phyloP scores from a whole-genome alignment of 2,113 vertebrate genomes.

The Edolisoma coerulescens region DNA sequence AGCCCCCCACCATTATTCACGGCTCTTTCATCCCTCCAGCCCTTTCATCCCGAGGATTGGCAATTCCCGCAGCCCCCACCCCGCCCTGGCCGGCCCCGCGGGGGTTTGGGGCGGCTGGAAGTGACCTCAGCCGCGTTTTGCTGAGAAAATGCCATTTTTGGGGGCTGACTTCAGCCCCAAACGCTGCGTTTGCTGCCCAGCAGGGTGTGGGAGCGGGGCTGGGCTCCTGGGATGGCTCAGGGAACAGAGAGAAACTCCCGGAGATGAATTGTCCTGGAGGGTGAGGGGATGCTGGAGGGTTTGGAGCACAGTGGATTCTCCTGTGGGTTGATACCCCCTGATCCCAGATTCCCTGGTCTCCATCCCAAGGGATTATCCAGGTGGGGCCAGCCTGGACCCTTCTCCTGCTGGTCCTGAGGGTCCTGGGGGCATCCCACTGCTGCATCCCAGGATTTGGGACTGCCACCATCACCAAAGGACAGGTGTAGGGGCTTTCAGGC shows the following conservation, averaged over 20 bases:
- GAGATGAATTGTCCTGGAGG: rapidly evolving
- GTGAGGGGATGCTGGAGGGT: background rate
- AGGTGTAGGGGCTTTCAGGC: background rate
- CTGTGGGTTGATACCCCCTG: rapidly evolving
- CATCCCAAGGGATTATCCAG: rapidly evolving
- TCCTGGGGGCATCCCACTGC: rapidly evolving
- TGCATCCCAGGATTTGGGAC: background rate
- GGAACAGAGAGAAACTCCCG: background rate
- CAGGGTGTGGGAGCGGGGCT: background rate
- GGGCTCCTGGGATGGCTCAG: background rate
- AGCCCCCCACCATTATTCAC: background rate
- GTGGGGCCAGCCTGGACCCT: background rate
- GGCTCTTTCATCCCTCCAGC: background rate
- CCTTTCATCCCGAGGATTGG: background rate
- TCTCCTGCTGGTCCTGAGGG: background rate
- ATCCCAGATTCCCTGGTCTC: background rate
- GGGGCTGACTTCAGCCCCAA: background rate
- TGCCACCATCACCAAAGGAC: rapidly evolving
- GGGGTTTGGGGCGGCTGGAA: background rate
- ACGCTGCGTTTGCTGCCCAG: background rate
- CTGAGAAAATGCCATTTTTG: background rate
- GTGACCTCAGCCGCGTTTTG: background rate
- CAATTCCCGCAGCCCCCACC: background rate
- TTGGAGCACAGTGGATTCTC: background rate
- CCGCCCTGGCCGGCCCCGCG: background rate